Base-by-base conservation (phyloP, 2,113 vertebrate species). In the Ursus arctos region DNA sequence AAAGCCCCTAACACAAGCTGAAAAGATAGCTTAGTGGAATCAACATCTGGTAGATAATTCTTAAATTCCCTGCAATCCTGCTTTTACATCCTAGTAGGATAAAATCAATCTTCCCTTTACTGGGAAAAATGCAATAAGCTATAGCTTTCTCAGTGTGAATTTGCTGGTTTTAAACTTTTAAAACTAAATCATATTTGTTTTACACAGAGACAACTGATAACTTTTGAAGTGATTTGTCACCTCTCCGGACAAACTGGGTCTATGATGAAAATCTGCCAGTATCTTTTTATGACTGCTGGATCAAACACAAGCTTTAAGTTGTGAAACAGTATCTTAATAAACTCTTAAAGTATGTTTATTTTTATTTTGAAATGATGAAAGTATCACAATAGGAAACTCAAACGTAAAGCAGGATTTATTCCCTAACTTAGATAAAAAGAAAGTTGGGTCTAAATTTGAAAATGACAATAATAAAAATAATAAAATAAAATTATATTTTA, bases 101-200 rank as follows among this genome's bases (percentile, higher is more conserved):
- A 94, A 97, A 97, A 98, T 97, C 94, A 93, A 96, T 98, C 95
- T 97, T 91, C 40, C 26, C 15, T 93, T 97, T 94, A 97, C 91
- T 83, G 91, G 86, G 77, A 91, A 95, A 94, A 91, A 74, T 16
- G 24, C 82, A 97, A 94, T 88, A 47, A 89, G 91, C 81, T 79
- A 40, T 88, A 95, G 69, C 59, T 95, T 97, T 91, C 96, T 94
- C 92, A 74, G 49, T 84, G 76, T 86, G 91, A 90, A 4, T 91
- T 96, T 74, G 31, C 36, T 91, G 55, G 57, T 47, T 93, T 80
- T 90, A 49, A 95, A 93, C 72, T 97, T 95, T 69, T 4, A 83
- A 96, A 97, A 79, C 36, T 89, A 80, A 94, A 79, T 94, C 53
- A 12, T 93, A 53, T 80, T 97, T 96, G 28, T 67, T 91, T 93